Percentiles rank a stretch among this genome's conserved stretches.
These are phyloP conservation scores for Lasiommata megera DNA, from an alignment of 2,888 invertebrate genomes.

Conservation along the genomic window DNA sequence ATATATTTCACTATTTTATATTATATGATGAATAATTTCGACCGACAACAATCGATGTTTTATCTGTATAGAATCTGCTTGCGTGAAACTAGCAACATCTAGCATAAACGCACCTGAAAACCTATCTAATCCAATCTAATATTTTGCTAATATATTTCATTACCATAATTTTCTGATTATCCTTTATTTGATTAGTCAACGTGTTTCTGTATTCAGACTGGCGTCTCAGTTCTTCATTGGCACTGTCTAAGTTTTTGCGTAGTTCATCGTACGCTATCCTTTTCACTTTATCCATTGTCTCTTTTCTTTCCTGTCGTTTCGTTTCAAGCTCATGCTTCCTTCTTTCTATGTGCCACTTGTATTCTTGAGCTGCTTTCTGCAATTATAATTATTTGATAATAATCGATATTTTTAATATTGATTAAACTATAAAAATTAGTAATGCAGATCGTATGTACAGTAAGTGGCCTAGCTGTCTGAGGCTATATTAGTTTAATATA, in stretches of 20 bases:
- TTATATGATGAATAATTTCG: too few relatives aligned
- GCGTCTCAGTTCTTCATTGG: constrained; percentile 53
- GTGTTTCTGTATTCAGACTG: constrained; percentile 62
- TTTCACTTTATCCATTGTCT: constrained; percentile 57
- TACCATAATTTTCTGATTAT: constrained; percentile 59
- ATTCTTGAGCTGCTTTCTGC: constrained; percentile 60
- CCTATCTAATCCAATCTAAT: too few relatives aligned
- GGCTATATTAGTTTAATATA: not conserved
- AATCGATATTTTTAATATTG: too few relatives aligned
- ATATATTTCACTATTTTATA: too few relatives aligned
- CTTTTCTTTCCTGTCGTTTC: constrained; percentile 45
- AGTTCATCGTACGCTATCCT: constrained; percentile 52
- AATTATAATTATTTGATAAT: not conserved
- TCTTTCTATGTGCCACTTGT: constrained; percentile 52
- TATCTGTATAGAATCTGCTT: too few relatives aligned
- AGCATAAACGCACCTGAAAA: too few relatives aligned
- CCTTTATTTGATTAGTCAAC: constrained; percentile 54
- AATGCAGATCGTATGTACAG: too few relatives aligned
- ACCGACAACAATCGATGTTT: too few relatives aligned
- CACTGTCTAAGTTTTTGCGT: constrained; percentile 47
- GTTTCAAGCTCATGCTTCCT: constrained; percentile 44
- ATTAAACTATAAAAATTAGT: too few relatives aligned
- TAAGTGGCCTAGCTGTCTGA: too few relatives aligned
- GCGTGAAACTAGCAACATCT: too few relatives aligned
- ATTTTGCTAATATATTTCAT: too few relatives aligned